phyloP scores from a whole-genome alignment of 2,797 vertebrate genomes.

The Salmo trutta region DNA sequence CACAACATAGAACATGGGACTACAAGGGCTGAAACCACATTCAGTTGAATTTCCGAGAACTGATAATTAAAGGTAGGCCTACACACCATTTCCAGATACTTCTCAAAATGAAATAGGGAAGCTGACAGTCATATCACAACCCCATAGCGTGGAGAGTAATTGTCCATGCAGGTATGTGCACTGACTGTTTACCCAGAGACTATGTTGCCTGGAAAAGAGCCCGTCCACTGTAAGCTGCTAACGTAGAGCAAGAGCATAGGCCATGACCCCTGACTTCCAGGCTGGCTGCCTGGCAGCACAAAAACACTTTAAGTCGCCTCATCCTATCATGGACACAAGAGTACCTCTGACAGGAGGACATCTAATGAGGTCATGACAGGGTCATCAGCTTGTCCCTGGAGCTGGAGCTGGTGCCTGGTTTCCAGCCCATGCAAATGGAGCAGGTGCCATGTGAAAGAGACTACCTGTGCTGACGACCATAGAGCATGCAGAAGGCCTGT shows the following conservation, averaged over 20 bases:
- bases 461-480: background rate
- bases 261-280: conserved; percentile 40
- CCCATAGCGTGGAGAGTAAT: background rate
- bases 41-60: background rate
- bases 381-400: conserved; percentile 31
- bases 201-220: conserved; percentile 17
- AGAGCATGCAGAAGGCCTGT: background rate
- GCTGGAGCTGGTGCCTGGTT: conserved; percentile 32
- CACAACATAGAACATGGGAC: background rate
- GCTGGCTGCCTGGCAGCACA: conserved; percentile 29
- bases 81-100: background rate
- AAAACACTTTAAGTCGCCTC: conserved; percentile 51
- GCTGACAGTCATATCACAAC: background rate
- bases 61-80: background rate
- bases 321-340: conserved; percentile 54
- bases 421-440: conserved; percentile 45
- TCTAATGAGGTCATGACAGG: conserved; percentile 11
- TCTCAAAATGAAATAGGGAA: background rate
- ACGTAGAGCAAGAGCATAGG: conserved; percentile 33
- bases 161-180: background rate
- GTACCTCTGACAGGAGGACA: conserved; percentile 17
- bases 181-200: background rate
- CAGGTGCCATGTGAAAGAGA: conserved; percentile 45
- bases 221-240: conserved; percentile 48
- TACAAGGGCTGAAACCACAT: background rate